Percentiles rank a stretch among this genome's conserved stretches.
phyloP scores from a whole-genome alignment of 2,888 invertebrate species.

The Chymomyza caudatula region DNA sequence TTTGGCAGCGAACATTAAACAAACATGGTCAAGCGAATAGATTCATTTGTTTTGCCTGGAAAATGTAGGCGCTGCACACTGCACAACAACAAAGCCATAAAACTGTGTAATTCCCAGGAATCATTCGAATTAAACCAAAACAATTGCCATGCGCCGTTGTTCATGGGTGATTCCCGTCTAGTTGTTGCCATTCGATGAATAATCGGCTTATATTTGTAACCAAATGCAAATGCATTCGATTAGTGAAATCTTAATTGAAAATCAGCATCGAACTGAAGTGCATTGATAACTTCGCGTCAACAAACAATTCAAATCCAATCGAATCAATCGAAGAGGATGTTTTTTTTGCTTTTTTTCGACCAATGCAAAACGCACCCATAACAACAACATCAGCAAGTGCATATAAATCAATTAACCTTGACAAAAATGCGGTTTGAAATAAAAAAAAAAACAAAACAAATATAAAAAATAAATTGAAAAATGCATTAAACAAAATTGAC shows the following conservation, averaged over 20 bases:
- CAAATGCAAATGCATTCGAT: background rate
- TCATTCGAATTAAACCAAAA: conserved; percentile 19
- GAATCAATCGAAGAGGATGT: conserved; percentile 19
- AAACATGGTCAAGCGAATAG: conserved; percentile 14
- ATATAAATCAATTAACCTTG: conserved; percentile 65
- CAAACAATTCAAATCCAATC: conserved; percentile 36
- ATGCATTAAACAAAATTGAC: conserved; percentile 57
- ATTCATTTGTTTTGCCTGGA: conserved; percentile 10
- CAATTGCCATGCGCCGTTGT: conserved; percentile 25
- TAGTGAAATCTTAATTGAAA: conserved; percentile 57
- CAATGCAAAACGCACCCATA: conserved; percentile 35
- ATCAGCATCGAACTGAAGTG: conserved; percentile 62
- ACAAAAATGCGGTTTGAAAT: conserved; percentile 52
- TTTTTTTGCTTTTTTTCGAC: no score
- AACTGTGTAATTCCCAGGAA: conserved; percentile 43
- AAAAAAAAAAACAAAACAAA: conserved; percentile 36
- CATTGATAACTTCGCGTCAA: conserved; percentile 54
- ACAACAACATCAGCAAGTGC: conserved; percentile 16
- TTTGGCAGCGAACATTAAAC: conserved; percentile 4
- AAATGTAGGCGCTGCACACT: conserved; percentile 3
- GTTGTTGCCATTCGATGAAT: no score
- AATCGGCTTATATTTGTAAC: no score
- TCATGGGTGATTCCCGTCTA: conserved; percentile 17
- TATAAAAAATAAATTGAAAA: conserved; percentile 22
- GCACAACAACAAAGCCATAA: conserved; percentile 45